phyloP scores from a whole-genome alignment of 92 coral and sea anemone genomes.

The Bergia puertoricense region DNA sequence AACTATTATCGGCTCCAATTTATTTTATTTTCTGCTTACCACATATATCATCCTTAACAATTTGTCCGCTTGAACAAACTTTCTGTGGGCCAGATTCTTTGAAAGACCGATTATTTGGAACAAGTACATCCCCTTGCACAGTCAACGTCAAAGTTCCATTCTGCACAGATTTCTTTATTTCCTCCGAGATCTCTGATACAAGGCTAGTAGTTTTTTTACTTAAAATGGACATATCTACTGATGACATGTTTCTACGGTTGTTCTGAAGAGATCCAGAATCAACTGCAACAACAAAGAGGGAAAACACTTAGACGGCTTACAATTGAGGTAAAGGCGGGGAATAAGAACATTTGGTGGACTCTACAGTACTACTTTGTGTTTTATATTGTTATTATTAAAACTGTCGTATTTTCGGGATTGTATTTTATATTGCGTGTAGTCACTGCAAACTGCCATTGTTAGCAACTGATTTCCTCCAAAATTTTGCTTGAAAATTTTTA shows the following conservation, averaged over 20 bases:
- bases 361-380: too few relatives aligned
- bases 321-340: too few relatives aligned
- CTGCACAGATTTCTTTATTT: slow-evolving; percentile 3
- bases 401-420: too few relatives aligned
- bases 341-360: too few relatives aligned
- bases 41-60: background rate
- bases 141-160: slow-evolving; percentile 41
- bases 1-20: too few relatives aligned
- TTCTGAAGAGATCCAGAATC: background rate
- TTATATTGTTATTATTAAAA: too few relatives aligned
- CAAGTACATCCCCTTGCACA: slow-evolving; percentile 37
- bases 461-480: too few relatives aligned
- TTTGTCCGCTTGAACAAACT: background rate
- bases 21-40: background rate
- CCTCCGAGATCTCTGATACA: slow-evolving; percentile 6
- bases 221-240: background rate
- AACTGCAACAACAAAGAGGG: background rate
- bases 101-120: slow-evolving; percentile 33
- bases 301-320: background rate
- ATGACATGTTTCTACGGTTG: background rate
- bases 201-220: background rate
- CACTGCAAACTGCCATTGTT: too few relatives aligned
- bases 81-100: slow-evolving; percentile 8
- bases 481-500: too few relatives aligned
- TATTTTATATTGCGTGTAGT: too few relatives aligned